Percentiles rank a stretch among this genome's conserved stretches.
Evolutionary conservation across 2,113 vertebrate genomes (phyloP).

Genomic region (Jacana jacana): DNA sequence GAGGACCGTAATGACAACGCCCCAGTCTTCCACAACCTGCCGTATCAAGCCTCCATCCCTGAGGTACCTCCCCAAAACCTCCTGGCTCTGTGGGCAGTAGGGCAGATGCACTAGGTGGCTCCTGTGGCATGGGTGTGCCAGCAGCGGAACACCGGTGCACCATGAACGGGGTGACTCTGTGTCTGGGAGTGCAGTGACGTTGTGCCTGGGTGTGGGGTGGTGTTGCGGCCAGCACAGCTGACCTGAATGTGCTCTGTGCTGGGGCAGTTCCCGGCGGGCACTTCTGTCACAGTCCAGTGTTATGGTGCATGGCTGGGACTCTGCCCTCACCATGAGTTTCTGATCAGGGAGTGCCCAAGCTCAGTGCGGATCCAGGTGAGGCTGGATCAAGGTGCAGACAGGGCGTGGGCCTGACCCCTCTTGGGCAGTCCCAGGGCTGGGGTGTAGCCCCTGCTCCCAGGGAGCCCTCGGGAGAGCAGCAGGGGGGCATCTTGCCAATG

Average conservation of each 20-base stretch:
- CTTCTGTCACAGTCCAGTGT: not conserved
- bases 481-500: not conserved
- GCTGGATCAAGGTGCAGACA: not conserved
- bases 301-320: not conserved
- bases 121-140: not conserved
- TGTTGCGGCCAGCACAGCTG: not conserved
- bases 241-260: not conserved
- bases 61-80: conserved; percentile 5
- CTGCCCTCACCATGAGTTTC: not conserved
- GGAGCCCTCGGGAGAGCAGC: accelerated
- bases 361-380: not conserved
- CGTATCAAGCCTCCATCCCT: not conserved
- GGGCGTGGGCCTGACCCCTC: accelerated
- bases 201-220: accelerated
- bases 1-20: conserved; percentile 50
- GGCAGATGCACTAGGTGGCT: not conserved
- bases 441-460: not conserved
- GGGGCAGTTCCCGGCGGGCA: accelerated
- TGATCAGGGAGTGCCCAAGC: not conserved
- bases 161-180: accelerated
- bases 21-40: not conserved
- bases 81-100: accelerated
- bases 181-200: accelerated
- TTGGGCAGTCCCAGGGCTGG: not conserved
- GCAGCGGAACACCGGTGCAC: not conserved